phyloP scores from a whole-genome alignment of 2,888 invertebrate genomes.

The Tuberolachnus salignus region DNA sequence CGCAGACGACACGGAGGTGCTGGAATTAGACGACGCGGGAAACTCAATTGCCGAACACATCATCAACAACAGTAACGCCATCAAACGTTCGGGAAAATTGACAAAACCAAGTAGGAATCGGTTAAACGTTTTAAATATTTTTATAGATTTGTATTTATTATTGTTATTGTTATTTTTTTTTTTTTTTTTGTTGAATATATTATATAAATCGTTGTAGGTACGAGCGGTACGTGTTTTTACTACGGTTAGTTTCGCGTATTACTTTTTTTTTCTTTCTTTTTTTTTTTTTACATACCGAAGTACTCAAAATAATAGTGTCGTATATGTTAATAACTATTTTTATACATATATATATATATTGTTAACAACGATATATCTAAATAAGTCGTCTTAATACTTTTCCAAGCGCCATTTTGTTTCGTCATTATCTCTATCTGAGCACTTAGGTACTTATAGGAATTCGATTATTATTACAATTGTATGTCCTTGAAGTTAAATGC shows the following conservation, averaged over 20 bases:
- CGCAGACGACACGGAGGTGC: constrained; percentile 42
- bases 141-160: background rate
- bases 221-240: background rate
- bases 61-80: constrained; percentile 6
- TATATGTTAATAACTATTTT: too few species aligned
- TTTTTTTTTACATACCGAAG: too few species aligned
- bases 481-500: too few species aligned
- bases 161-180: background rate
- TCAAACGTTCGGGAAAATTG: constrained; percentile 22
- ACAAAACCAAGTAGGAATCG: constrained; percentile 11
- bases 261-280: too few species aligned
- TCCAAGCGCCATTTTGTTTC: constrained; percentile 17
- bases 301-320: too few species aligned
- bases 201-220: background rate
- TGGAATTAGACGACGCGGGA: constrained; percentile 36
- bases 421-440: background rate
- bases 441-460: too few species aligned
- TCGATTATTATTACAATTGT: too few species aligned
- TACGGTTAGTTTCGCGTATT: too few species aligned
- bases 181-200: background rate
- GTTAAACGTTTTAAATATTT: background rate
- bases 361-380: too few species aligned
- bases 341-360: too few species aligned
- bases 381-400: background rate
- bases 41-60: constrained; percentile 42